phyloP scores from a whole-genome alignment of 2,113 vertebrate genomes.

The Halichoeres trimaculatus region DNA sequence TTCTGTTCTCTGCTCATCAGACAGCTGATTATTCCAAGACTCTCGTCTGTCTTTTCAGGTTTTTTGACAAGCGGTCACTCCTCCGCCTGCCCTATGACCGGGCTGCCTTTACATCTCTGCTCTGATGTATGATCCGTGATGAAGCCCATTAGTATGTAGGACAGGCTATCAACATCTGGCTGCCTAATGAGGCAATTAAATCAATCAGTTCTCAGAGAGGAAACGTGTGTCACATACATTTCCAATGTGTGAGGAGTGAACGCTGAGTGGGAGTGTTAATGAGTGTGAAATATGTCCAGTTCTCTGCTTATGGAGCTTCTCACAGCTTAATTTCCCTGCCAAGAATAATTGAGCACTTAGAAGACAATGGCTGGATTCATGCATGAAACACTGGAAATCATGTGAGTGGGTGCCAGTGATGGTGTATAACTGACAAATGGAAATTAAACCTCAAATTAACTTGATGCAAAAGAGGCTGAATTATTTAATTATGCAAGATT shows the following conservation, averaged over 20 bases:
- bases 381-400: background rate
- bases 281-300: background rate
- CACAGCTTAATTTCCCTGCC: background rate
- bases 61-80: background rate
- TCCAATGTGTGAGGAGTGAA: background rate
- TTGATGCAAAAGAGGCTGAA: no score
- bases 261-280: background rate
- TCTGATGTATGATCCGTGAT: background rate
- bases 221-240: background rate
- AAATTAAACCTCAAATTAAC: background rate
- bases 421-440: background rate
- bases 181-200: background rate
- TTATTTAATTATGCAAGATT: no score
- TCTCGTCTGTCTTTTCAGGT: background rate
- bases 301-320: background rate
- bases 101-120: background rate
- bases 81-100: no score
- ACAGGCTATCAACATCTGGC: slow-evolving; percentile 26
- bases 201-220: background rate
- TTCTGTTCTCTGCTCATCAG: background rate
- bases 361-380: background rate
- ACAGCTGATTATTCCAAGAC: background rate
- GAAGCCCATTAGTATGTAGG: background rate
- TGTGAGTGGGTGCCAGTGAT: background rate
- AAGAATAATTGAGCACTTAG: slow-evolving; percentile 1